These are phyloP conservation scores for Micrasema longulum DNA, from an alignment of 1,140 invertebrate species.

Conservation along the genomic window DNA sequence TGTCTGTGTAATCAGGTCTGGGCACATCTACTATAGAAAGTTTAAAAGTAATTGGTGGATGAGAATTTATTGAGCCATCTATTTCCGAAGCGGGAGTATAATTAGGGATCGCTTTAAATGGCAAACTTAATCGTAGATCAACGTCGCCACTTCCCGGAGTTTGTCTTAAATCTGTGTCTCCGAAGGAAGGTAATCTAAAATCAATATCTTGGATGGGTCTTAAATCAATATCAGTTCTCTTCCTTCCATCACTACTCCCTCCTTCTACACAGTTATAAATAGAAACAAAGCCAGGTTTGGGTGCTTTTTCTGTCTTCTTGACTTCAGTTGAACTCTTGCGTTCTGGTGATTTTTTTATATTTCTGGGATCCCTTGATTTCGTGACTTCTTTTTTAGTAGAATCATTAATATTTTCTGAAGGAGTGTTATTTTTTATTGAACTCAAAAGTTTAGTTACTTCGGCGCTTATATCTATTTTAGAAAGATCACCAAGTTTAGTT, in stretches of 20 bases:
- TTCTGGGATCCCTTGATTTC: conserved; percentile 56
- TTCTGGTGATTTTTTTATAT: conserved; percentile 48
- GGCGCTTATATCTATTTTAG: conserved; percentile 80
- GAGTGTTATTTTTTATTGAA: conserved; percentile 68
- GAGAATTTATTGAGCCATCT: conserved; percentile 81
- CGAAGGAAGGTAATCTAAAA: conserved; percentile 63
- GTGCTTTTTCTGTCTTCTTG: conserved; percentile 41
- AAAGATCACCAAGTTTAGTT: conserved; percentile 76
- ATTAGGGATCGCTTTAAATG: conserved; percentile 81
- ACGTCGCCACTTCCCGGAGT: conserved; percentile 72
- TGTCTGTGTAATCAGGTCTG: conserved; percentile 78
- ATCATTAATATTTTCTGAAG: conserved; percentile 57
- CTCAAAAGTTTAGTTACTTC: conserved; percentile 78
- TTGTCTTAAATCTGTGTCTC: conserved; percentile 69
- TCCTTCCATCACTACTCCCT: conserved; percentile 64
- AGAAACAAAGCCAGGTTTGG: conserved; percentile 57
- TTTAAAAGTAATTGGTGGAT: conserved; percentile 79
- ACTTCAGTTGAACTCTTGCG: conserved; percentile 54
- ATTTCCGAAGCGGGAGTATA: conserved; percentile 87
- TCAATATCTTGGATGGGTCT: conserved; percentile 65
- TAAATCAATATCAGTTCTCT: conserved; percentile 71
- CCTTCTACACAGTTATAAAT: conserved; percentile 67
- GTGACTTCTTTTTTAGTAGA: conserved; percentile 54
- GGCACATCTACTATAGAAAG: conserved; percentile 76
- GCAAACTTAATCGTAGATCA: conserved; percentile 78